Evolutionary conservation across 2,113 vertebrate genomes (phyloP), one percentile per base, ranked within the genome.

Genomic region (Panurus biarmicus): DNA sequence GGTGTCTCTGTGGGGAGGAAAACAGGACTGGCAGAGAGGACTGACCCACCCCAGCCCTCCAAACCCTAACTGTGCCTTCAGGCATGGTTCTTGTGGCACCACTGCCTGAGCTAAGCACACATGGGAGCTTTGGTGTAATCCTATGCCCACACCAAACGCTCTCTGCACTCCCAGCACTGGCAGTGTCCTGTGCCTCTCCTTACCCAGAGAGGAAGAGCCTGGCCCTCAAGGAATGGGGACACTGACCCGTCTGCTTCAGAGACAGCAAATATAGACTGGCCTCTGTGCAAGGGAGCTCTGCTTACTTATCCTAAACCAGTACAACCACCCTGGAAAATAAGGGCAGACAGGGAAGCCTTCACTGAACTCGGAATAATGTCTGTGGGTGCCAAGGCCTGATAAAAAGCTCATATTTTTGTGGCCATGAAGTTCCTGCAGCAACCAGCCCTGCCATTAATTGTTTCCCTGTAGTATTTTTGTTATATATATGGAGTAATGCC

Each of bases 391-490:
- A 71, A 40, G 29, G 72, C 31, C 64, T 92, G 69, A 60, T 25
- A 66, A 73, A 65, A 94, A 13, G 60, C 47, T 90, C 24, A 3
- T 58, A 71, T 76, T 90, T 90, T 57, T 86, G 47, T 88, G 64
- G 33, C 44, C 40, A 14, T 87, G 53, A 89, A 70, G 31, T 23
- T 80, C 20, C n/a, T 8, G 1, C 35, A 64, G 72, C 73, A 88
- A 57, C 24, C 83, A 77, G 64, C 51, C 90, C 56, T 80, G 64
- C 47, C 56, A n/a, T 88, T 89, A 74, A 66, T 84, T 84, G 28
- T 90, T 92, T 70, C 56, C 36, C 36, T 74, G 38, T 16, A 42
- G 75, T 56, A 58, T 40, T 90, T 96, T 90, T 82, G 31, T 42
- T 80, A 56, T 42, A 38, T 65, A 51, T 65, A 40, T 45, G n/a